Evolutionary conservation across 64 coral and sea anemone species (phyloP).

Genomic region (Cladopsammia gracilis): DNA sequence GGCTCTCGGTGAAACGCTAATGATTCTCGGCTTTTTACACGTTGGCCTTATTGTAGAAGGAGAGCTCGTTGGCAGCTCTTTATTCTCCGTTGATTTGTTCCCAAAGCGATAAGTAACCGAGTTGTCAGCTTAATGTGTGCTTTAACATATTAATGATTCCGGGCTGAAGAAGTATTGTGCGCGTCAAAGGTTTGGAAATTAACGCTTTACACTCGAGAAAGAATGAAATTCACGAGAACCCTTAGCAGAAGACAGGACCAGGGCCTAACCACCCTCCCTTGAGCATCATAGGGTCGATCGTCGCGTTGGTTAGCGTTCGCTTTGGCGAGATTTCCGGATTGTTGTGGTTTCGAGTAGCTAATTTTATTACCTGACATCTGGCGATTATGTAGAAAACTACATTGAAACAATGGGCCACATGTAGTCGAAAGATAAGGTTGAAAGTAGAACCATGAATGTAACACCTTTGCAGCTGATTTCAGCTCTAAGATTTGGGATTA

Average conservation of each 20-base stretch:
- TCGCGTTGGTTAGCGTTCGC: neutral
- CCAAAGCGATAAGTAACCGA: neutral
- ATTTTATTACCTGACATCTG: slow-evolving; percentile 85
- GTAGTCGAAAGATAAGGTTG: slow-evolving; percentile 73
- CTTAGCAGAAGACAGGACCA: neutral
- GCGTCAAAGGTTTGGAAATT: slow-evolving; percentile 32
- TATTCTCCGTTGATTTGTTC: neutral
- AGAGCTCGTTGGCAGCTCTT: neutral
- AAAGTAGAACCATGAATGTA: slow-evolving; percentile 52
- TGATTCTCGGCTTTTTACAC: slow-evolving; percentile 24
- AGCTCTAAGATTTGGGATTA: neutral
- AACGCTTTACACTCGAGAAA: slow-evolving; percentile 4
- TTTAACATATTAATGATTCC: slow-evolving; percentile 49
- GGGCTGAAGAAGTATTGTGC: slow-evolving; percentile 23
- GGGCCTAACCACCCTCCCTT: neutral
- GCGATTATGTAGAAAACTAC: slow-evolving; percentile 88
- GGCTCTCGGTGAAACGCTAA: slow-evolving; percentile 65
- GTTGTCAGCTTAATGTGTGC: slow-evolving; percentile 27
- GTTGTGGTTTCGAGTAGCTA: slow-evolving; percentile 78
- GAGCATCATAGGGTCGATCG: neutral
- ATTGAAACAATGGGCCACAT: slow-evolving; percentile 84
- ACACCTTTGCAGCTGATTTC: slow-evolving; percentile 77
- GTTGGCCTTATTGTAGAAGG: slow-evolving; percentile 25
- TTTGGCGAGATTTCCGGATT: slow-evolving; percentile 45
- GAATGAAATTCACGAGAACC: neutral